These are phyloP conservation scores for Antechinus stuartii DNA, from an alignment of 2,113 vertebrate species.

Conservation along the genomic window DNA sequence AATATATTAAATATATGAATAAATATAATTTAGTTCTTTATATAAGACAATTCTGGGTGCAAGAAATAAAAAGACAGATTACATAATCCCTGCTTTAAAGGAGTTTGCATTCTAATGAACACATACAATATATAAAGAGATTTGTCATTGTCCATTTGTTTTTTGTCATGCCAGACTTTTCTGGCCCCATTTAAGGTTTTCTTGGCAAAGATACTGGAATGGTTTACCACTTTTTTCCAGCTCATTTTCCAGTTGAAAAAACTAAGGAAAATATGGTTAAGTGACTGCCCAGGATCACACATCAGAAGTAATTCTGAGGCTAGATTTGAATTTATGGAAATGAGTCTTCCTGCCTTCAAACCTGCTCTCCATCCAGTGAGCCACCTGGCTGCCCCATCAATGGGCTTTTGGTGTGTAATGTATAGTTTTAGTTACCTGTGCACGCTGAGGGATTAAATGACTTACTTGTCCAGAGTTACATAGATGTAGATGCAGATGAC, in stretches of 20 bases:
- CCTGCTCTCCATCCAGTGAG: neutral
- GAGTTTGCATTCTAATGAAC: neutral
- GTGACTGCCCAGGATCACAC: neutral
- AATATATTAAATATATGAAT: too few relatives aligned
- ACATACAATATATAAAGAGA: neutral
- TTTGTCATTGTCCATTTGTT: neutral
- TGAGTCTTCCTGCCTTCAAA: neutral
- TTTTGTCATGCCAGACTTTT: neutral
- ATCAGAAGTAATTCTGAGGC: neutral
- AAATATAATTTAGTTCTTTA: neutral
- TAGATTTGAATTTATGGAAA: neutral
- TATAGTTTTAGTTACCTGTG: neutral
- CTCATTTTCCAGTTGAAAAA: neutral
- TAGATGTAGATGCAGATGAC: neutral
- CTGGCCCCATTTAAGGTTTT: neutral
- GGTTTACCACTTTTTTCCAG: neutral
- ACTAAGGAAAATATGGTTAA: neutral
- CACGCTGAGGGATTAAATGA: neutral
- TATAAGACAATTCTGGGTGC: neutral
- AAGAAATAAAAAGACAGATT: neutral
- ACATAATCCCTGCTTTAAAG: neutral
- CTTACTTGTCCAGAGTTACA: neutral
- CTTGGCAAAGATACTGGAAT: neutral
- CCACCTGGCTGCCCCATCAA: neutral
- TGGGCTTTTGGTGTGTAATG: neutral